Base-by-base conservation (phyloP, 2,113 vertebrate species). In the Coturnix japonica region DNA sequence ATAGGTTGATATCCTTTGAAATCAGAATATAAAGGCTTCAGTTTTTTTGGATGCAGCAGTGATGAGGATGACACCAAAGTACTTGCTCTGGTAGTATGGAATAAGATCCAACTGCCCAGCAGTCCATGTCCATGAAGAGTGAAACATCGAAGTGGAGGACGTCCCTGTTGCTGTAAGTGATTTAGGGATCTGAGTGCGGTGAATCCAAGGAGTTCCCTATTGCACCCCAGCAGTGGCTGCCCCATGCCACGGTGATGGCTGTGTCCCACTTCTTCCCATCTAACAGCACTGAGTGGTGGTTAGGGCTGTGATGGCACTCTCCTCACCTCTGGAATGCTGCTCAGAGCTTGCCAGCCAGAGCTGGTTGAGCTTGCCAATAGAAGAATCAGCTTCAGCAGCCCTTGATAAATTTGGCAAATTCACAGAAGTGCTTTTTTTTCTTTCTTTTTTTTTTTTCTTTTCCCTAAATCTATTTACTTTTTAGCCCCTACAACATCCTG, bases 231-330 rank as follows among this genome's bases (percentile, higher is more conserved):
- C 53, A 6, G 30, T 8, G 35, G 56, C 56, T 33, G 15, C 70
- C 7, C 54, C 0, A 1, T n/a, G 60, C 64, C 0, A 1, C 13
- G 49, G 0, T 61, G 75, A 2, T 23, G 79, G 46, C 18, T 33
- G 1, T 0, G 0, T 31, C 7, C 41, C 64, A 4, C 5, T 4
- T 49, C 5, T 70, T 5, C 49, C 39, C 22, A 14, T 15, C 4
- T 8, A 2, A 2, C 39, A 21, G 84, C 37, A 57, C 81, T 19
- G 81, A 14, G 22, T 28, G 43, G 22, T 51, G 47, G 47, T 49
- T 49, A 31, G 60, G 3, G 5, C 14, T 1, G 26, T 11, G n/a
- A 1, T 11, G 26, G 22, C 17, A 5, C 0, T 4, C 30, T 4
- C 7, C 0, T 9, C 69, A 8, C 44, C 64, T 57, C 41, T 7